phyloP scores from a whole-genome alignment of 2,888 invertebrate species.

The Kuschelorhynchus macadamiae region DNA sequence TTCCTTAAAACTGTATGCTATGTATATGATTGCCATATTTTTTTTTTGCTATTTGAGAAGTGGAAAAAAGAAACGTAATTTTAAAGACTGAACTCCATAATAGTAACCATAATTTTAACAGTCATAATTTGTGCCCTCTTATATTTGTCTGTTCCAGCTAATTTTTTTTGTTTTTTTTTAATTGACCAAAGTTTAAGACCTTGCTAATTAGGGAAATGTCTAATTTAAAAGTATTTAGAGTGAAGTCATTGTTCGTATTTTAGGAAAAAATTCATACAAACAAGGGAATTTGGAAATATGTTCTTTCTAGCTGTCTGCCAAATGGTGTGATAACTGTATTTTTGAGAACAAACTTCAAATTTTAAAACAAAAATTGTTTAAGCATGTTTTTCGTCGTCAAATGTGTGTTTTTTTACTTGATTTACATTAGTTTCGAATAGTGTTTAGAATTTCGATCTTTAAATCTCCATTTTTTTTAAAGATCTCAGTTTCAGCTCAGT shows the following conservation, averaged over 20 bases:
- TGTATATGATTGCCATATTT: slow-evolving; percentile 64
- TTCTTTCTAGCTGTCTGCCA: too few relatives aligned
- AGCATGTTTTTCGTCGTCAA: background rate
- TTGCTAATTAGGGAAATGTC: slow-evolving; percentile 9
- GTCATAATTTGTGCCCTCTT: slow-evolving; percentile 68
- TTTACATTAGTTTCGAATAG: too few relatives aligned
- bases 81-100: slow-evolving; percentile 62
- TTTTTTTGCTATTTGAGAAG: slow-evolving; percentile 60
- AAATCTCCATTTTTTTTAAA: too few relatives aligned
- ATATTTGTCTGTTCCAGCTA: slow-evolving; percentile 62
- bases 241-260: background rate
- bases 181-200: slow-evolving; percentile 26
- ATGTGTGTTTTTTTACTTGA: background rate
- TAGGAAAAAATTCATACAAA: too few relatives aligned
- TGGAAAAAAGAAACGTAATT: slow-evolving; percentile 63
- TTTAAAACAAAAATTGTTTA: too few relatives aligned
- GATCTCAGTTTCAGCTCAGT: too few relatives aligned
- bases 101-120: slow-evolving; percentile 66
- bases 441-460: too few relatives aligned
- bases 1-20: slow-evolving; percentile 65
- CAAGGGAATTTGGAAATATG: too few relatives aligned
- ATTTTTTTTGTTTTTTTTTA: slow-evolving; percentile 21
- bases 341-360: too few relatives aligned
- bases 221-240: background rate
- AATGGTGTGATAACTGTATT: too few relatives aligned